Percentiles rank a stretch among this genome's conserved stretches.
Conservation (phyloP, 2,113 vertebrate species). For the Gadus macrocephalus region DNA sequence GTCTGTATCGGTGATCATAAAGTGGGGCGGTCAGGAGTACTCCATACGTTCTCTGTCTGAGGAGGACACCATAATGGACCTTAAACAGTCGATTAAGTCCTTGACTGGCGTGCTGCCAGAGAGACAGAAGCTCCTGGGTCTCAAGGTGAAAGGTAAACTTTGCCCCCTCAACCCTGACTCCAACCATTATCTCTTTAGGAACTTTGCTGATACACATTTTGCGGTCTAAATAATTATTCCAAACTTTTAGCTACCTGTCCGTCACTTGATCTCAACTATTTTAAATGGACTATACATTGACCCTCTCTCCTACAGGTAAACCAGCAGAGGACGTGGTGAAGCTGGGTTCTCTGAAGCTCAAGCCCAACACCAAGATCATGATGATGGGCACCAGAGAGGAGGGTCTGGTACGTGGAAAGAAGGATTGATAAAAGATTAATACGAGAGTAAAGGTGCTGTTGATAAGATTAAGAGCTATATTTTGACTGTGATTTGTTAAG, state of each 20-base stretch:
- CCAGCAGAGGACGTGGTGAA: conserved; percentile 94
- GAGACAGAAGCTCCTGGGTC: conserved; percentile 91
- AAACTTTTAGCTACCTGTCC: neutral
- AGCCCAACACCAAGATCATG: conserved; percentile 99
- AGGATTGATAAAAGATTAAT: neutral
- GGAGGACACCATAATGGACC: conserved; percentile 93
- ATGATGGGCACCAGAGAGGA: conserved; percentile 99
- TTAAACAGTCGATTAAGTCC: conserved; percentile 95
- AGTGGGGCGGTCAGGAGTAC: conserved; percentile 98
- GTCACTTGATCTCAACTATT: too few species aligned
- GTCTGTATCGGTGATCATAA: conserved; percentile 97
- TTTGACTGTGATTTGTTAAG: too few species aligned
- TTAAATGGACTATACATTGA: too few species aligned
- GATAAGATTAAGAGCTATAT: too few species aligned
- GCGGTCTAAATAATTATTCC: too few species aligned
- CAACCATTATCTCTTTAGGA: too few species aligned
- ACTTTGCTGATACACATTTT: too few species aligned
- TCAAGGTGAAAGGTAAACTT: conserved; percentile 91
- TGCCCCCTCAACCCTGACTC: too few species aligned
- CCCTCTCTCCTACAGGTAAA: conserved; percentile 74
- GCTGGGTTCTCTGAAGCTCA: conserved; percentile 92
- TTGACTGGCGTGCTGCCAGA: conserved; percentile 95
- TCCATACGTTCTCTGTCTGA: conserved; percentile 91
- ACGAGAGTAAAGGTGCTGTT: too few species aligned
- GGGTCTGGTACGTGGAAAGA: conserved; percentile 82